These are phyloP conservation scores for Sebastes trivittatus DNA, from an alignment of 2,797 vertebrate genomes.

Conservation along the genomic window DNA sequence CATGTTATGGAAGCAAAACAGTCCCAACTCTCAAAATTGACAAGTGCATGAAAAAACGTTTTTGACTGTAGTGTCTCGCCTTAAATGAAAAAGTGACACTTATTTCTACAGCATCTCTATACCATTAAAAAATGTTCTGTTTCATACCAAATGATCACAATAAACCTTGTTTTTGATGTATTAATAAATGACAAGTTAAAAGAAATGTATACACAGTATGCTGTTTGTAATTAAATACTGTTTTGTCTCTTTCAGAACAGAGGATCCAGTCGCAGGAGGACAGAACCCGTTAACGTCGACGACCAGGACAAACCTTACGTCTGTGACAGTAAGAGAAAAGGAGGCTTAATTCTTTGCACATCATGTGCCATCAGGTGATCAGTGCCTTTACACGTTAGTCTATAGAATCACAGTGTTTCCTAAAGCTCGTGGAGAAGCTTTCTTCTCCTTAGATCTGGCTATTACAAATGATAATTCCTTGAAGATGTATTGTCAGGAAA, in stretches of 20 bases:
- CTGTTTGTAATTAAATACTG: not conserved
- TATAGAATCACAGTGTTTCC: not conserved
- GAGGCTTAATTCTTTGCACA: not conserved
- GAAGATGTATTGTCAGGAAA: not conserved
- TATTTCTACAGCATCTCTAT: not conserved
- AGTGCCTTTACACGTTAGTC: not conserved
- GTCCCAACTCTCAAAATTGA: too few species aligned
- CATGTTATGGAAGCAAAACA: too few species aligned
- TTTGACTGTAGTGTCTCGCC: too few species aligned
- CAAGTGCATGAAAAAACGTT: too few species aligned
- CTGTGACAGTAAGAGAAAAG: slow-evolving; percentile 93
- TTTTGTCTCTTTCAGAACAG: slow-evolving; percentile 84
- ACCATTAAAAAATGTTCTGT: not conserved
- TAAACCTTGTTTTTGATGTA: not conserved
- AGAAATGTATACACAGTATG: not conserved
- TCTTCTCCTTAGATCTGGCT: not conserved
- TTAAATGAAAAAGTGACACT: not conserved
- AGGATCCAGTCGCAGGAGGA: slow-evolving; percentile 90
- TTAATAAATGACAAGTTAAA: not conserved
- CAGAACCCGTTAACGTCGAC: slow-evolving; percentile 88
- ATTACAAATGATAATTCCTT: not conserved
- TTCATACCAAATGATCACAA: not conserved
- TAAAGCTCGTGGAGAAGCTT: not conserved
- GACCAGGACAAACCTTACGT: slow-evolving; percentile 98
- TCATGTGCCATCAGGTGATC: slow-evolving; percentile 8